phyloP scores from a whole-genome alignment of 2,797 vertebrate species.

The Anableps anableps region DNA sequence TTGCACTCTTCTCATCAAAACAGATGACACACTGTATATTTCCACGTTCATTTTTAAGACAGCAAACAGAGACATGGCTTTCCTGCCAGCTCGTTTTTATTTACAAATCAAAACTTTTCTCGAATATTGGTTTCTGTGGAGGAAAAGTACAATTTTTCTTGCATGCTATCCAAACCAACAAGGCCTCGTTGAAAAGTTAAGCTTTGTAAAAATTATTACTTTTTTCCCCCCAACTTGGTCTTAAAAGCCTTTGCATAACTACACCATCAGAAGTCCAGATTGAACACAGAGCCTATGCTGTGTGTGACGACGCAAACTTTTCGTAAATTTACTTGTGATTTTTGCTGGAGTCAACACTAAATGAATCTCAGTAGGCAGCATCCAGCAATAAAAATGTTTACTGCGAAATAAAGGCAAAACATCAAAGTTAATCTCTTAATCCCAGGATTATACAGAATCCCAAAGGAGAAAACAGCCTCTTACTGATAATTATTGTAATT shows the following conservation, averaged over 20 bases:
- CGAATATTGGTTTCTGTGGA: conserved; percentile 23
- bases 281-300: not conserved
- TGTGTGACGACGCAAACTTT: not conserved
- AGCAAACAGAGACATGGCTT: conserved; percentile 29
- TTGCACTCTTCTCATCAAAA: conserved; percentile 15
- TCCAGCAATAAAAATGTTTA: not conserved
- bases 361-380: no score
- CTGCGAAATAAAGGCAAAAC: not conserved
- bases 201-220: conserved; percentile 11
- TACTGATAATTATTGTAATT: conserved; percentile 23
- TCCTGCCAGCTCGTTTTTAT: conserved; percentile 32
- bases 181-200: conserved; percentile 5
- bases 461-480: not conserved
- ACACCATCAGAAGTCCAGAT: conserved; percentile 12
- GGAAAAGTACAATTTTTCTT: conserved; percentile 18
- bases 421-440: not conserved
- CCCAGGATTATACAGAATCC: not conserved
- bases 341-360: not conserved
- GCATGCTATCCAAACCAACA: conserved; percentile 20
- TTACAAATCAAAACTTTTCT: conserved; percentile 28
- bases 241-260: conserved; percentile 10
- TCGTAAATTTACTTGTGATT: not conserved
- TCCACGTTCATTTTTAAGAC: conserved; percentile 17
- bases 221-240: conserved; percentile 5
- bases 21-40: conserved; percentile 17